Evolutionary conservation across 1,140 invertebrate genomes (phyloP), one percentile per base, ranked within the genome.

Genomic region (Pogonus chalceus): DNA sequence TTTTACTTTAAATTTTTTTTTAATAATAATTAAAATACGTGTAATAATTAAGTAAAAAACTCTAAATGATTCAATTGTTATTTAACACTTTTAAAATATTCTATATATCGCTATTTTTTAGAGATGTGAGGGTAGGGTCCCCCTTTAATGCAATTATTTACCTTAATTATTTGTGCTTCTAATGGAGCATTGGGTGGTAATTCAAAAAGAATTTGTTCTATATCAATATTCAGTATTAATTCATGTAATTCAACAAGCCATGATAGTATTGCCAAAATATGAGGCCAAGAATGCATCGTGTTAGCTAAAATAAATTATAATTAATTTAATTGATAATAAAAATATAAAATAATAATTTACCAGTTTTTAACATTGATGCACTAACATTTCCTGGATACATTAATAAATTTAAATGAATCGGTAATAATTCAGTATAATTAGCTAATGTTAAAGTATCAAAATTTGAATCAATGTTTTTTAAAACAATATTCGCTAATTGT

Each of bases 261-360:
- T 16, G 37, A 43, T 18, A 43, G 18, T 4, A 43, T 43, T 12
- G 9, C 37, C 18, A 43, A 18, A 4, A 43, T 18, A 18, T 43
- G 37, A 10, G 37, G 37, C 37, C 37, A 43, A 9, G 37, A 9
- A 18, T 43, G 37, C 37, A 43, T 43, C 18, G 37, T 43, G 18
- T 43, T 43, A 10, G 37, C 37, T 43, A 12, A 43, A 43, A 43
- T 43, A 43, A 43, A 43, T 16, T 10, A 43, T n/a, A n/a, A n/a
- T n/a, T n/a, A n/a, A n/a, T n/a, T n/a, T n/a, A n/a, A n/a, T n/a
- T n/a, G n/a, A n/a, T n/a, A n/a, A n/a, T n/a, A n/a, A n/a, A n/a
- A n/a, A n/a, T n/a, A n/a, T n/a, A n/a, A n/a, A n/a, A n/a, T n/a
- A n/a, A n/a, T n/a, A n/a, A n/a, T n/a, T 9, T 43, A 43, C 37